phyloP scores from a whole-genome alignment of 1,140 invertebrate species.

The Polypedilum vanderplanki region DNA sequence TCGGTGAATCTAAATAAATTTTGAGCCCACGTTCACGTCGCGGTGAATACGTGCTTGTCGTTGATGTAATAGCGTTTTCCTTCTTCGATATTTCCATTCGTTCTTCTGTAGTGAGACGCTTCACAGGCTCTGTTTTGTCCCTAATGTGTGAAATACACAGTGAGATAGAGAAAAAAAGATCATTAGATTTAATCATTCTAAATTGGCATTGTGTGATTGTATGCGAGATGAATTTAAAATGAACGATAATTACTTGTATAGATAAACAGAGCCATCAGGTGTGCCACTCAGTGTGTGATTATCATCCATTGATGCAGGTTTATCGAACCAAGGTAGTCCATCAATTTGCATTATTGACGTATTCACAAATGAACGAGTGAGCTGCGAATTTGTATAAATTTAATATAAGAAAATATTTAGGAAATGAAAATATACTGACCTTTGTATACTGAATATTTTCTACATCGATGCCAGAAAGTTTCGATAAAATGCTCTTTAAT shows the following conservation, averaged over 20 bases:
- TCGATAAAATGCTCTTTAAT: slow-evolving; percentile 49
- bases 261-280: slow-evolving; percentile 38
- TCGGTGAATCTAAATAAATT: slow-evolving; percentile 58
- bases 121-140: slow-evolving; percentile 54
- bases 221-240: neutral
- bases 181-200: neutral
- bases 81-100: slow-evolving; percentile 52
- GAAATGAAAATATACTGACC: slow-evolving; percentile 38
- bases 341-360: slow-evolving; percentile 40
- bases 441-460: slow-evolving; percentile 59
- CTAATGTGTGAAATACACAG: slow-evolving; percentile 43
- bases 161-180: neutral
- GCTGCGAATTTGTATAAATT: slow-evolving; percentile 32
- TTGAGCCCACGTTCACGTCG: slow-evolving; percentile 64
- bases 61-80: slow-evolving; percentile 48
- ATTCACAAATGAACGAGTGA: slow-evolving; percentile 41
- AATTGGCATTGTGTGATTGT: neutral
- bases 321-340: slow-evolving; percentile 37
- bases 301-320: slow-evolving; percentile 35
- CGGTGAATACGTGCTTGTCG: slow-evolving; percentile 45
- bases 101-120: slow-evolving; percentile 54
- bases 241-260: slow-evolving; percentile 34
- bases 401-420: neutral
- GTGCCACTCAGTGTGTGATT: slow-evolving; percentile 37
- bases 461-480: slow-evolving; percentile 53